Evolutionary conservation across 1,140 invertebrate species (phyloP), one percentile per base, ranked within the genome.

Genomic region (Meloidogyne chitwoodi): DNA sequence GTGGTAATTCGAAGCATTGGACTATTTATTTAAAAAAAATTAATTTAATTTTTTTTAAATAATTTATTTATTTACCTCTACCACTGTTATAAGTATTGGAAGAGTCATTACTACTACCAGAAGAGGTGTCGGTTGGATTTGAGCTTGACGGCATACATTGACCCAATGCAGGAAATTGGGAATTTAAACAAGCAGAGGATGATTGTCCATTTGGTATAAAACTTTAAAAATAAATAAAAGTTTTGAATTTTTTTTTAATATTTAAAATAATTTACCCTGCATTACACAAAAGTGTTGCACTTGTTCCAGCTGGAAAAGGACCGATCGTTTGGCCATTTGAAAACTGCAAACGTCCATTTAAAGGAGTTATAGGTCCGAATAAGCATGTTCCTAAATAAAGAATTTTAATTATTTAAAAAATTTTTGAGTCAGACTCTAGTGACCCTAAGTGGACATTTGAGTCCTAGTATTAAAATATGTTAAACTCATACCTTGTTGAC

Each of bases 151-250:
- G 62, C 16, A 68, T 68, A 56, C 77, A 78, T n/a, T 29, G 19
- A 62, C 77, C 77, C 19, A 78, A 38, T 19, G 26, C 70, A 16
- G 34, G 12, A 61, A 78, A 78, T 64, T 27, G 14, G n/a, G 79
- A 79, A 65, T 78, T 78, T 31, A 26, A 10, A 22, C 77, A 78
- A 24, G n/a, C 26, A 38, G 77, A 79, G 8, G 74, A 22, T n/a
- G 78, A n/a, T 63, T 44, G 77, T 16, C 77, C 77, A 34, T 22
- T 73, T 24, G 77, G 48, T 24, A 74, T 63, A n/a, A 69, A 80
- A 44, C 76, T 44, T 12, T 5, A 77, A 31, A 41, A 62, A 6
- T 22, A 38, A 72, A 11, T n/a, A n/a, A n/a, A n/a, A n/a, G n/a
- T n/a, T n/a, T n/a, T n/a, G n/a, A n/a, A n/a, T n/a, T n/a, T n/a